Conservation (phyloP, 2,797 vertebrate species). For the Gorsachius magnificus region DNA sequence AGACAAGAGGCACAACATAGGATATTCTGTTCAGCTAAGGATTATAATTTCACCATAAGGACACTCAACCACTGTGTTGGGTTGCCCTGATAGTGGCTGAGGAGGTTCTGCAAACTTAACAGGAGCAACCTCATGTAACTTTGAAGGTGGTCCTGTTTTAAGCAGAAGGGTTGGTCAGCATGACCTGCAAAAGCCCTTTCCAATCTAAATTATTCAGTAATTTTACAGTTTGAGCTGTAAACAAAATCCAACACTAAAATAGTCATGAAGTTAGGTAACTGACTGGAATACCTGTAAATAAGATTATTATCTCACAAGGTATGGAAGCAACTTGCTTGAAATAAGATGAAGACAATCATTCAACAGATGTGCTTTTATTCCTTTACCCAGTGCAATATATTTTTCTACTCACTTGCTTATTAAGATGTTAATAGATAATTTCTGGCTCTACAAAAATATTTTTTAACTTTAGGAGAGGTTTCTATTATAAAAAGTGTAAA, state of each 20-base stretch:
- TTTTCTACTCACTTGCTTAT: not conserved
- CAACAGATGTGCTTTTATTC: not conserved
- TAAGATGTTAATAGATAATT: not conserved
- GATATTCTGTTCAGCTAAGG: not conserved
- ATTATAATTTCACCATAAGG: not conserved
- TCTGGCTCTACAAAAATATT: not conserved
- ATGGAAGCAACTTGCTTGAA: not conserved
- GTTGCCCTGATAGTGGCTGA: not conserved
- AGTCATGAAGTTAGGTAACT: not conserved
- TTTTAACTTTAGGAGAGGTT: not conserved
- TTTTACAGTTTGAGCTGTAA: not conserved
- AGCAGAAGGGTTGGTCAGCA: not conserved
- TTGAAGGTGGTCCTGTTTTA: not conserved
- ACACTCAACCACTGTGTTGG: fast-evolving
- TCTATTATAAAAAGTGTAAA: not conserved
- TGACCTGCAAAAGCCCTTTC: not conserved
- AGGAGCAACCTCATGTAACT: not conserved
- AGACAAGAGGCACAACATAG: not conserved
- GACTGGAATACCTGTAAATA: not conserved
- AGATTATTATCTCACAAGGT: not conserved
- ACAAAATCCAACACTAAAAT: not conserved
- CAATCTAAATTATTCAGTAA: not conserved
- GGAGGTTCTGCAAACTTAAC: not conserved
- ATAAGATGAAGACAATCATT: not conserved
- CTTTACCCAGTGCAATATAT: not conserved